Base-by-base conservation (phyloP, 2,888 invertebrate species). In the Chloromyia formosa region DNA sequence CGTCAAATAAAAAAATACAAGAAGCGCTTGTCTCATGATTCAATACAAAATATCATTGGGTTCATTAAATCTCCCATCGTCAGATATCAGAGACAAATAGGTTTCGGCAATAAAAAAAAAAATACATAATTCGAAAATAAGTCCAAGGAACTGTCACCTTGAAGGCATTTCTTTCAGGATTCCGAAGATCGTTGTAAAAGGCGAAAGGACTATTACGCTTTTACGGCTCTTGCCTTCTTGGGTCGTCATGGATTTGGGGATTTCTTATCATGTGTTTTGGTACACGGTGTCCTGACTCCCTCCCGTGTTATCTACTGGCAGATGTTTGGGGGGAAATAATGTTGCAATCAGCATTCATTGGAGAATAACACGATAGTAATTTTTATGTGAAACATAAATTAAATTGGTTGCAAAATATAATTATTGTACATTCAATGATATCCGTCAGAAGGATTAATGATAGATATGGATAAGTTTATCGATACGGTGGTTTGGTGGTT, bases 41-140 rank as follows among this genome's bases (percentile, higher is more conserved):
- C 5, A 42, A 42, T 9, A 42, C 7, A 42, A 42, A 42, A 12
- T 64, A 42, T 64, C 20, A 64, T 64, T 64, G 64, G 45, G 64
- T 42, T 64, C 18, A 64, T 64, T 64, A 22, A 64, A 64, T 64
- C 64, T 64, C 18, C 20, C 20, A 16, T 20, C 40, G 40, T 20
- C 23, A 20, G 64, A 64, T 5, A 64, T n/a, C n/a, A n/a, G n/a
- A 64, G 42, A 64, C 16, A 20, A 40, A 64, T 64, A n/a, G 45
- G 45, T 45, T 45, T 42, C 5, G 42, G 10, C 45, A 9, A 12
- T 64, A 45, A 64, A 64, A n/a, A n/a, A n/a, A n/a, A n/a, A n/a
- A n/a, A n/a, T n/a, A 64, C 42, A 42, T 12, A 12, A 5, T 42
- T 42, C 12, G 42, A 42, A 12, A 12, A 12, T 12, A 42, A 42